phyloP scores from a whole-genome alignment of 1,140 invertebrate genomes.

The Druon quercuslanigerum region DNA sequence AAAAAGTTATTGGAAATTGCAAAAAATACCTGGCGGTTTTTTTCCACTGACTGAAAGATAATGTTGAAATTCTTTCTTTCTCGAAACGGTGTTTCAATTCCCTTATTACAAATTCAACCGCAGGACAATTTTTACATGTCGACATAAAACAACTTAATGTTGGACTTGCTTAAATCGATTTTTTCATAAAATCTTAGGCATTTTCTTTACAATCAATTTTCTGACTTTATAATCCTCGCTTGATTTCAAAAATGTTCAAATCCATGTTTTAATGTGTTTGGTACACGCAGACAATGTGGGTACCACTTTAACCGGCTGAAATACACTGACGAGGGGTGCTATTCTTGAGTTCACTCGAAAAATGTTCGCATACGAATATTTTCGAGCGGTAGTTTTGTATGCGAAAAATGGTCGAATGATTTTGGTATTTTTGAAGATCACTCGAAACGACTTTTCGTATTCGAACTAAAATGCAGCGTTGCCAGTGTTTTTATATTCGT shows the following conservation, averaged over 20 bases:
- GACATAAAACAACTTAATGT: slow-evolving; percentile 32
- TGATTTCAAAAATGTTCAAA: slow-evolving; percentile 34
- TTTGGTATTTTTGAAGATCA: no score
- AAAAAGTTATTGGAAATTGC: not conserved
- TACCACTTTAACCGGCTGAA: not conserved
- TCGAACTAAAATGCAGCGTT: no score
- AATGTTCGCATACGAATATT: no score
- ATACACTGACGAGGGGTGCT: no score
- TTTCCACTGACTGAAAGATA: slow-evolving; percentile 29
- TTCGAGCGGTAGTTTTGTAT: no score
- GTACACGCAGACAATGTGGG: slow-evolving; percentile 30
- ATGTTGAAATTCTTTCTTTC: not conserved
- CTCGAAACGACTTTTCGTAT: no score
- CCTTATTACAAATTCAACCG: slow-evolving; percentile 3
- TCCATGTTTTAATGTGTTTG: slow-evolving; percentile 40
- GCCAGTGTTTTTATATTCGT: no score
- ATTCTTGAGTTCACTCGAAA: no score
- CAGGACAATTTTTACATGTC: slow-evolving; percentile 34
- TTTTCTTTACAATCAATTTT: no score
- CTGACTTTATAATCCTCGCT: slow-evolving; percentile 18
- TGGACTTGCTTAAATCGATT: slow-evolving; percentile 27
- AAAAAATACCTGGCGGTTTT: slow-evolving; percentile 31
- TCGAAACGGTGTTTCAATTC: slow-evolving; percentile 5
- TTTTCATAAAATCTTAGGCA: slow-evolving; percentile 32
- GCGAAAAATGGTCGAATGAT: no score